Percentiles rank a stretch among this genome's conserved stretches.
Evolutionary conservation across 2,797 vertebrate genomes (phyloP).

Genomic region (Hipposideros larvatus): DNA sequence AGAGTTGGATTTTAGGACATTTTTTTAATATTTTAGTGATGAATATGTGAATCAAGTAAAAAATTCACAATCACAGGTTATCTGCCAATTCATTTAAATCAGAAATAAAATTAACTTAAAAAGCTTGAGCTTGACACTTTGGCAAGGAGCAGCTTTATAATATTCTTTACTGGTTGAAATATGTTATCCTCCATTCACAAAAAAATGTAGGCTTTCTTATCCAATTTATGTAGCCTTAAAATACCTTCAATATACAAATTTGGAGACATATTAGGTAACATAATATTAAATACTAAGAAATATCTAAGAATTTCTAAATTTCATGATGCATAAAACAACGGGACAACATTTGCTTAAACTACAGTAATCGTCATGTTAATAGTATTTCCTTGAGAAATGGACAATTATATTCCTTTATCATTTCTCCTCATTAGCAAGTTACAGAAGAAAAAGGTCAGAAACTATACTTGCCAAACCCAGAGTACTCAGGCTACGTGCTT

Average conservation of each 20-base stretch:
- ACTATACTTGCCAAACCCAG: slow-evolving; percentile 91
- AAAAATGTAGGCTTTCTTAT: slow-evolving; percentile 4
- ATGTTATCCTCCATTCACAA: not conserved
- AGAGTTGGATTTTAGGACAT: slow-evolving; percentile 58
- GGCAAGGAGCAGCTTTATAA: not conserved
- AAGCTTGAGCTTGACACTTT: slow-evolving; percentile 63
- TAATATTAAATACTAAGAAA: slow-evolving; percentile 70
- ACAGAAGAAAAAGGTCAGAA: slow-evolving; percentile 75
- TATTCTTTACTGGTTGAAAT: slow-evolving; percentile 48
- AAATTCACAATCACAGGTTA: not conserved
- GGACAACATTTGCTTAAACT: slow-evolving; percentile 44
- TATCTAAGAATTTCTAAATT: slow-evolving; percentile 72
- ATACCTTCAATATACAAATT: not conserved
- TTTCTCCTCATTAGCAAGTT: slow-evolving; percentile 79
- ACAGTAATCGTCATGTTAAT: slow-evolving; percentile 70
- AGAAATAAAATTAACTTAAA: slow-evolving; percentile 63
- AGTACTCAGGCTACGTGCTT: slow-evolving; percentile 85
- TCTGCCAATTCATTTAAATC: not conserved
- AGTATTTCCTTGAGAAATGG: slow-evolving; percentile 47
- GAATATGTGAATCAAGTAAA: not conserved
- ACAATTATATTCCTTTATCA: slow-evolving; percentile 62
- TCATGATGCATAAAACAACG: slow-evolving; percentile 29
- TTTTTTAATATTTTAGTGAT: slow-evolving; percentile 43
- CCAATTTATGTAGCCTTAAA: slow-evolving; percentile 36
- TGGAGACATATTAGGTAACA: slow-evolving; percentile 36